Evolutionary conservation across 1,140 invertebrate genomes (phyloP), one percentile per base, ranked within the genome.

Genomic region (Oreohelix idahoensis): DNA sequence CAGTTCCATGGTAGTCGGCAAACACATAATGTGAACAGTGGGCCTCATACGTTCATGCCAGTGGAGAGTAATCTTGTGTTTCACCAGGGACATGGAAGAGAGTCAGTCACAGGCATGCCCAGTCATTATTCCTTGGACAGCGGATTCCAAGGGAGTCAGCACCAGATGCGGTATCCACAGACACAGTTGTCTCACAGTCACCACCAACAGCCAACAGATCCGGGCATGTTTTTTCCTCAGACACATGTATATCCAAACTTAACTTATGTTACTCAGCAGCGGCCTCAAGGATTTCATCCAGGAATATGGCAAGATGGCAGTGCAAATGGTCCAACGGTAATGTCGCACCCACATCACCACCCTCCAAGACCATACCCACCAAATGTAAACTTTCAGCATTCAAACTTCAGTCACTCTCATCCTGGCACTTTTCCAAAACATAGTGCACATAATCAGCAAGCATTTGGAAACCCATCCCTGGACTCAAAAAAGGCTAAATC

Each of bases 401-500:
- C 51, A 39, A 79, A 79, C 58, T 53, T 23, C 8, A 38, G 4
- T 1, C 42, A 45, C 38, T 5, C 79, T 26, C 42, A 69, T 29
- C 15, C 77, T 11, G 58, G 10, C 35, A n/a, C 17, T 69, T 79
- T 78, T 69, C 53, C 36, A 0, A 70, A 80, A 51, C 79, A 80
- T 36, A 79, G 63, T 58, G 69, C 63, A 20, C 78, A 58, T 29
- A 23, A 70, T n/a, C 63, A 63, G 23, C 35, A 26, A 71, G 35
- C 15, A 17, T 39, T 45, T 42, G 66, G 29, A 29, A 23, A 8
- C 32, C 63, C 45, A 23, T 23, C 66, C 1, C 23, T 63, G 63
- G 66, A 80, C n/a, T 5, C 32, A 20, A 66, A 20, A 49, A 80
- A 80, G 63, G 26, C 39, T 15, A 79, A 79, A n/a, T 49, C 79